Evolutionary conservation across 2,888 invertebrate genomes (phyloP), one percentile per base, ranked within the genome.

Genomic region (Lissonota sp.): DNA sequence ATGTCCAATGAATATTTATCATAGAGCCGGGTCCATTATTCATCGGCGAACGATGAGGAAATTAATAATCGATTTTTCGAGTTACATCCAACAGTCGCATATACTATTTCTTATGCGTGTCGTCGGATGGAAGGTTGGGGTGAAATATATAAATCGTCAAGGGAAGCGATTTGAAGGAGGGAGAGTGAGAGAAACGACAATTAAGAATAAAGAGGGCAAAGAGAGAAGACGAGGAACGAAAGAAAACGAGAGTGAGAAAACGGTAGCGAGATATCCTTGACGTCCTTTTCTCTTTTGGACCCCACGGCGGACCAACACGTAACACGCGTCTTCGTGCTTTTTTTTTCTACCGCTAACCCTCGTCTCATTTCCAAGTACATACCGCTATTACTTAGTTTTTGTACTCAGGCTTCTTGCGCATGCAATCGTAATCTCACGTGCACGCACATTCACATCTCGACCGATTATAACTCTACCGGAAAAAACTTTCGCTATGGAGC

Each of bases 1-100:
- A 77, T 64, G 71, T 77, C 71, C 77, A 70, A 77, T 76, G 73
- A 79, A 79, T 79, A 79, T 79, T 73, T 67, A 79, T 79, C 73
- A 67, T 66, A 67, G 66, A 67, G 62, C 62, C 16, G 55, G 26
- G 46, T 26, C 46, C 60, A 70, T 80, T 75, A 80, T 75, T 75
- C 71, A 69, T 46, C 53, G 44, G 46, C 58, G 51, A 26, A 26
- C 58, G 70, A 79, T 64, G 70, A 75, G 75, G 26, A 63, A 79
- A 75, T 75, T 58, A 71, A 75, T 75, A 76, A 76, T 76, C 67
- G 66, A 76, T 71, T 69, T 71, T 67, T 26, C 44, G 53, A 49
- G 46, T 63, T 51, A 26, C 26, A 26, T 26, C 53, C 16, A 53
- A 14, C 14, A 53, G 53, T 53, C 53, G 16, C 12, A 53, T 14